Percentiles rank a stretch among this genome's conserved stretches.
These are phyloP conservation scores for Watsonalla cultraria DNA, from an alignment of 2,888 invertebrate genomes.

Conservation along the genomic window DNA sequence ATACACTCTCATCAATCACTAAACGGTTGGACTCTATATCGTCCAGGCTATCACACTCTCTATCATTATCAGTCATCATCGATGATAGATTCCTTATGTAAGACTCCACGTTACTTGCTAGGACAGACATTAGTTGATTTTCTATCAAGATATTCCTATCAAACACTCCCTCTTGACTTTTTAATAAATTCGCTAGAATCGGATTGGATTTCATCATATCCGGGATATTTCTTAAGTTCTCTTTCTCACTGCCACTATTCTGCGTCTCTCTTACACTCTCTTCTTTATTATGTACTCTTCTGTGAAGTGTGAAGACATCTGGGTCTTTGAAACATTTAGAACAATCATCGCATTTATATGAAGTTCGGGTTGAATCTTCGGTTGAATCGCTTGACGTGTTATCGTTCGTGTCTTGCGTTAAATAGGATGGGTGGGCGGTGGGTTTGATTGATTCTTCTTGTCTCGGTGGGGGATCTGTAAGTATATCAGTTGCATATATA, in stretches of 20 bases:
- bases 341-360: slow-evolving; percentile 56
- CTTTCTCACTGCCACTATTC: slow-evolving; percentile 32
- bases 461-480: slow-evolving; percentile 6
- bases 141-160: slow-evolving; percentile 38
- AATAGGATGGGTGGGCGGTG: slow-evolving; percentile 5
- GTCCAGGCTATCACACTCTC: slow-evolving; percentile 21
- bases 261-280: slow-evolving; percentile 6
- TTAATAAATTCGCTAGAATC: slow-evolving; percentile 58
- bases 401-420: slow-evolving; percentile 8
- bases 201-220: slow-evolving; percentile 60
- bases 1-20: slow-evolving; percentile 43
- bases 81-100: slow-evolving; percentile 47
- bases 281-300: slow-evolving; percentile 37
- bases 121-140: slow-evolving; percentile 52
- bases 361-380: slow-evolving; percentile 12
- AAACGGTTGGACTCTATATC: slow-evolving; percentile 35
- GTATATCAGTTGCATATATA: no score
- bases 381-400: slow-evolving; percentile 3
- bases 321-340: slow-evolving; percentile 70
- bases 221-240: slow-evolving; percentile 41
- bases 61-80: slow-evolving; percentile 20
- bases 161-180: slow-evolving; percentile 26
- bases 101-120: slow-evolving; percentile 53
- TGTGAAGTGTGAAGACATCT: slow-evolving; percentile 59
- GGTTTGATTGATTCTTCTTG: slow-evolving; percentile 5